A percentile compares a stretch with the other conserved stretches of the same genome.
Conservation (phyloP, 2,888 invertebrate genomes). For the Herminia tarsipennalis region DNA sequence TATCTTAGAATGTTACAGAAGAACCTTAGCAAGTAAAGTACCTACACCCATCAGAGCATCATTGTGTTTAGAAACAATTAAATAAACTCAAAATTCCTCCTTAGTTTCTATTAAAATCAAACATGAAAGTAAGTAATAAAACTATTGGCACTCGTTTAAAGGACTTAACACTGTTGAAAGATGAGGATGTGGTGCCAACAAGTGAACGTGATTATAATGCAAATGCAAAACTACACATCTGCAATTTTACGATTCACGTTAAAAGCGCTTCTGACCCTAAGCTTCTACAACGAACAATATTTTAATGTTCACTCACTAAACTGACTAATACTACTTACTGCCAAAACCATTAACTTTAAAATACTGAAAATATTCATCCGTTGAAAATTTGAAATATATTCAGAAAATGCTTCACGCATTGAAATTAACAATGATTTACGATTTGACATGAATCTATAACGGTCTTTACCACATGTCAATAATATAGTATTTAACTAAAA, state of each 20-base stretch:
- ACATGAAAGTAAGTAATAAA: not conserved
- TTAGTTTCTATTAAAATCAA: no score
- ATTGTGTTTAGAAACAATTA: no score
- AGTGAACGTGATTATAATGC: constrained; percentile 20
- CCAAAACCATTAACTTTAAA: constrained; percentile 31
- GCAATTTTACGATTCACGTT: constrained; percentile 33
- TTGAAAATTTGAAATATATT: not conserved
- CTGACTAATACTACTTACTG: constrained; percentile 9
- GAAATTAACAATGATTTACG: constrained; percentile 7
- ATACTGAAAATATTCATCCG: constrained; percentile 2
- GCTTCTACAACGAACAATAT: not conserved
- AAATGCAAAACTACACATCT: constrained; percentile 18
- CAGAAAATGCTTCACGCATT: constrained; percentile 5
- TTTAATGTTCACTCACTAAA: constrained; percentile 2
- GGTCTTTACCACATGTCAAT: not conserved
- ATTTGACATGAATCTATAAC: not conserved
- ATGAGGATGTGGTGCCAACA: constrained; percentile 22
- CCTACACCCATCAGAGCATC: not conserved
- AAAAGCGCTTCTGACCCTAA: constrained; percentile 14
- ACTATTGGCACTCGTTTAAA: not conserved
- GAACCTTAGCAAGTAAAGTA: no score
- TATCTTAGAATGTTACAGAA: no score
- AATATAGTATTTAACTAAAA: not conserved
- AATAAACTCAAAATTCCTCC: no score
- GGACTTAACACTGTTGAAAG: constrained; percentile 2